Evolutionary conservation across 2,888 invertebrate genomes (phyloP).

Genomic region (Abrostola tripartita): DNA sequence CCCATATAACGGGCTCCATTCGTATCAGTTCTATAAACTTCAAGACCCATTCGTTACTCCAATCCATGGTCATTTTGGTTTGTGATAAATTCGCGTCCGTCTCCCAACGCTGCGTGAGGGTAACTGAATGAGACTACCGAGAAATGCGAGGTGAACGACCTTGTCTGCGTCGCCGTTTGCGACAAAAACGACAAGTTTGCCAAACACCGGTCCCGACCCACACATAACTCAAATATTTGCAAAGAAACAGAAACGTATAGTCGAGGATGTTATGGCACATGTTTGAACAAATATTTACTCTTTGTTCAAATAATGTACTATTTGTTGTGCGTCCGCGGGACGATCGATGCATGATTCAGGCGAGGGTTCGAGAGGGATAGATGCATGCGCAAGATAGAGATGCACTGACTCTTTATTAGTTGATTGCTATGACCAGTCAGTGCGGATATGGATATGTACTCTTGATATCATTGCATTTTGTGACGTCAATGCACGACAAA

Average conservation of each 20-base stretch:
- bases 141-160: neutral
- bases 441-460: neutral
- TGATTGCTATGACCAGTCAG: neutral
- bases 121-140: conserved; percentile 1
- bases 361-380: neutral
- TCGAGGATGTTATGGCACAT: neutral
- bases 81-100: neutral
- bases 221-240: conserved; percentile 7
- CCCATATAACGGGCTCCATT: conserved; percentile 5
- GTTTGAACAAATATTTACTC: neutral
- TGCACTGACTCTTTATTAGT: neutral
- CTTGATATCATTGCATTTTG: neutral
- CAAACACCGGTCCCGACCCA: neutral
- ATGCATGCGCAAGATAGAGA: neutral
- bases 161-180: neutral
- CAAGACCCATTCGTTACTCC: conserved; percentile 1
- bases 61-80: neutral
- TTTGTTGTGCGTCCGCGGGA: neutral
- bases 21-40: conserved; percentile 5
- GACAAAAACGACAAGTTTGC: conserved; percentile 6
- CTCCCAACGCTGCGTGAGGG: neutral
- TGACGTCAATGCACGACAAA: neutral
- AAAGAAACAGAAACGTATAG: conserved; percentile 1
- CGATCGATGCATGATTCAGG: neutral
- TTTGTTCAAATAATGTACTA: neutral